A percentile compares a stretch with the other conserved stretches of the same genome.
phyloP scores from a whole-genome alignment of 2,888 invertebrate genomes.

The Agrotis exclamationis region DNA sequence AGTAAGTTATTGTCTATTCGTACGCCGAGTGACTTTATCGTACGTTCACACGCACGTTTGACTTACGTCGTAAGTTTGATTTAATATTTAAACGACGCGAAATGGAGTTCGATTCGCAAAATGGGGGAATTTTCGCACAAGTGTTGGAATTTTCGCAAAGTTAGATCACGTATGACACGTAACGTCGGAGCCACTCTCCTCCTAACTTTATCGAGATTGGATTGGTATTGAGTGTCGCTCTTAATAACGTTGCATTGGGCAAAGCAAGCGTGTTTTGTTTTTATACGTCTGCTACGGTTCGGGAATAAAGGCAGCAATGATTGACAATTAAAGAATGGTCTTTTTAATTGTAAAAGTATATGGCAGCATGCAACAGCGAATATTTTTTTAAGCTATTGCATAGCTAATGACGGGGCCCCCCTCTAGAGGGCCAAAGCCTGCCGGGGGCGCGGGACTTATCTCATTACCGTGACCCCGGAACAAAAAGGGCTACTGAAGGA shows the following conservation, averaged over 20 bases:
- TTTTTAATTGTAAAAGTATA: background rate
- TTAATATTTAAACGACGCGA: constrained; percentile 62
- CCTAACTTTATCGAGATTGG: constrained; percentile 67
- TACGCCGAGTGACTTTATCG: constrained; percentile 50
- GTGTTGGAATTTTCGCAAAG: constrained; percentile 46
- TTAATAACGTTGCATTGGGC: constrained; percentile 64
- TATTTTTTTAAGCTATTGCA: too few species aligned
- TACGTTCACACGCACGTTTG: constrained; percentile 51
- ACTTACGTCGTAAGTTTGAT: constrained; percentile 58
- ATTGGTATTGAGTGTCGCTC: constrained; percentile 65
- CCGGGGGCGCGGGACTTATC: too few species aligned
- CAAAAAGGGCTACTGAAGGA: too few species aligned
- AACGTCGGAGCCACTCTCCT: constrained; percentile 62
- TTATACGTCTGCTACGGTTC: constrained; percentile 30
- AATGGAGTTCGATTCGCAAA: constrained; percentile 50
- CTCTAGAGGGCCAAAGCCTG: too few species aligned
- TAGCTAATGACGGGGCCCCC: too few species aligned
- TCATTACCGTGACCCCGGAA: too few species aligned
- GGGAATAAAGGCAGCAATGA: background rate
- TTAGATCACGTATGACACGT: constrained; percentile 70
- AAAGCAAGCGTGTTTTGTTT: constrained; percentile 57
- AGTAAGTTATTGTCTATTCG: constrained; percentile 58
- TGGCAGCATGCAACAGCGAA: too few species aligned
- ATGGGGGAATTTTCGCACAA: constrained; percentile 50
- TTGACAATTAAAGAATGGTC: background rate